phyloP scores from a whole-genome alignment of 2,888 invertebrate species.

The Lysandra coridon region DNA sequence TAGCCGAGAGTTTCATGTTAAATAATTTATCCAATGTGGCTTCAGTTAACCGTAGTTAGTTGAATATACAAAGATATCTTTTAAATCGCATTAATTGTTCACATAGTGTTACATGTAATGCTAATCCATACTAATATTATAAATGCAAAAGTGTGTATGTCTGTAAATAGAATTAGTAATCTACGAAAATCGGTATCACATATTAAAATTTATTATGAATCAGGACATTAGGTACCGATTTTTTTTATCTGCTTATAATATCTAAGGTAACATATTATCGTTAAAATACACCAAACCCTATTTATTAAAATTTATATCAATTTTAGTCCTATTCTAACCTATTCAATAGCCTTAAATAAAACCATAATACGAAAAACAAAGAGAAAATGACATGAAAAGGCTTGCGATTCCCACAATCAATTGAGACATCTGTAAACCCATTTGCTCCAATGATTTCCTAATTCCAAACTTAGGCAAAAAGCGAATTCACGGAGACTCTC shows the following conservation, averaged over 20 bases:
- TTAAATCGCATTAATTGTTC: slow-evolving; percentile 38
- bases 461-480: slow-evolving; percentile 55
- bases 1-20: slow-evolving; percentile 71
- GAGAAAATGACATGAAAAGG: slow-evolving; percentile 17
- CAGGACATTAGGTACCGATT: too few relatives aligned
- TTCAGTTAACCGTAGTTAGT: slow-evolving; percentile 44
- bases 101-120: slow-evolving; percentile 37
- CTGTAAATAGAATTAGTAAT: too few relatives aligned
- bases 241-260: too few relatives aligned
- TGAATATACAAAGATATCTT: slow-evolving; percentile 48
- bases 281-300: too few relatives aligned
- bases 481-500: slow-evolving; percentile 52
- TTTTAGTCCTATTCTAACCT: neutral
- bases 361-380: neutral
- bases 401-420: slow-evolving; percentile 37
- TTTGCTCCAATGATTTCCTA: slow-evolving; percentile 63
- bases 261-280: too few relatives aligned
- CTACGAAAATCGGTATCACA: too few relatives aligned
- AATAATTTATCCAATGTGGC: slow-evolving; percentile 66
- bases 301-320: neutral
- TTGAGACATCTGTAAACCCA: slow-evolving; percentile 41
- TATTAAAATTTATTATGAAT: too few relatives aligned
- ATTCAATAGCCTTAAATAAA: neutral
- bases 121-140: neutral
- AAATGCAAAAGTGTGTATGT: too few relatives aligned